Conservation (phyloP, 2,888 invertebrate genomes). For the Anoplius nigerrimus region DNA sequence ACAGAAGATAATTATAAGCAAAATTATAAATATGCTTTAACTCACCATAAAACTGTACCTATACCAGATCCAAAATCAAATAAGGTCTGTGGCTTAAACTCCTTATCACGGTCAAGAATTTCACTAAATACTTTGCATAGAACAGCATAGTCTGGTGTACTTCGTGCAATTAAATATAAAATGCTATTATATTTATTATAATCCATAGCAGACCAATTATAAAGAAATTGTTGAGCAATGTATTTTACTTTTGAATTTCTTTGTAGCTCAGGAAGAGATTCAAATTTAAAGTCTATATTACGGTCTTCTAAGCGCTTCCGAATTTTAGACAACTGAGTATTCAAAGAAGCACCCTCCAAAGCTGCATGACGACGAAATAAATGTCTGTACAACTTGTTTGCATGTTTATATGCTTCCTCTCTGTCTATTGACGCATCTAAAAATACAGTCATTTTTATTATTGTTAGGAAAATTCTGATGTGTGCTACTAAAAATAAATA, state of each 20-base stretch:
- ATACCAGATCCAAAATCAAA: slow-evolving; percentile 96
- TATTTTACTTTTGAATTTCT: not conserved
- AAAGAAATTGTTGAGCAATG: slow-evolving; percentile 78
- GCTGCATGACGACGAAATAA: slow-evolving; percentile 81
- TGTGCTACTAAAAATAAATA: not conserved
- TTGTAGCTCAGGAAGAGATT: not conserved
- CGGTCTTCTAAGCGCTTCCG: slow-evolving; percentile 75
- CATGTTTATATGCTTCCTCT: slow-evolving; percentile 77
- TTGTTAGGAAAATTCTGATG: no score
- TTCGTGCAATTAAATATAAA: slow-evolving; percentile 84
- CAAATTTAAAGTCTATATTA: slow-evolving; percentile 55
- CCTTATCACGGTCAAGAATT: slow-evolving; percentile 79
- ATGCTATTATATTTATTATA: slow-evolving; percentile 82
- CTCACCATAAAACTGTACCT: slow-evolving; percentile 88
- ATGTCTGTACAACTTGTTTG: slow-evolving; percentile 78
- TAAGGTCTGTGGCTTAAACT: slow-evolving; percentile 85
- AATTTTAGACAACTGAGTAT: slow-evolving; percentile 70
- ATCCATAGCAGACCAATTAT: slow-evolving; percentile 85
- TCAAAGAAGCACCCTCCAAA: slow-evolving; percentile 75
- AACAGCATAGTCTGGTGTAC: slow-evolving; percentile 86
- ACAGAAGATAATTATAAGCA: slow-evolving; percentile 3
- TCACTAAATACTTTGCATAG: slow-evolving; percentile 84
- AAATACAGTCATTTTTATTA: no score
- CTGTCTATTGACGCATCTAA: slow-evolving; percentile 57
- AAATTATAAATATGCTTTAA: slow-evolving; percentile 12